Evolutionary conservation across 2,797 vertebrate genomes (phyloP).

Genomic region (Sebastes itinus): DNA sequence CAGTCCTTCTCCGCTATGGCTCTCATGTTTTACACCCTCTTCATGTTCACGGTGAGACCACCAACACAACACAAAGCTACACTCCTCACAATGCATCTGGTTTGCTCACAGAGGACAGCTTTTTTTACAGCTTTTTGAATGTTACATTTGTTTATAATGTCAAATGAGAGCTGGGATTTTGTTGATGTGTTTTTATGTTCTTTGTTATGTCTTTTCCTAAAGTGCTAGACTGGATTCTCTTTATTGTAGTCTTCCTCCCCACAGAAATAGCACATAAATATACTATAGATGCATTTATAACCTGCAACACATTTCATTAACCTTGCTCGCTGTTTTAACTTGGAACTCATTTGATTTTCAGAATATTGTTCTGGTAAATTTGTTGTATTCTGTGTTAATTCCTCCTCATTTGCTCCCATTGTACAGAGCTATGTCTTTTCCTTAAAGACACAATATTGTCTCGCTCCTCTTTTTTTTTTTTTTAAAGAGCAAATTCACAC

Average conservation of each 20-base stretch:
- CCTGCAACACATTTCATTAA: background rate
- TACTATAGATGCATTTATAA: background rate
- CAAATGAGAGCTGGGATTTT: background rate
- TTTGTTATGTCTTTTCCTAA: background rate
- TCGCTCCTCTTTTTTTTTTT: slow-evolving; percentile 41
- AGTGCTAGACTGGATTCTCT: background rate
- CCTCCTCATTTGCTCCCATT: background rate
- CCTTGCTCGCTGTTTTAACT: background rate
- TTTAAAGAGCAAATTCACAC: slow-evolving; percentile 50
- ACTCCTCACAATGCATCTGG: background rate
- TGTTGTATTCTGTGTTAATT: slow-evolving; percentile 15
- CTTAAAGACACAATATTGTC: slow-evolving; percentile 7
- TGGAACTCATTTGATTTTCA: background rate
- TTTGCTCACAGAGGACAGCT: background rate
- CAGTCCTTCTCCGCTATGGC: slow-evolving; percentile 99
- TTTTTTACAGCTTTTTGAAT: background rate
- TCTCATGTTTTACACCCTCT: slow-evolving; percentile 94
- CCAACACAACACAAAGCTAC: background rate
- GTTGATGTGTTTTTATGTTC: background rate
- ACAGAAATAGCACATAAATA: background rate
- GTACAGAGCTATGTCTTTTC: background rate
- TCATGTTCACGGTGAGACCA: slow-evolving; percentile 95
- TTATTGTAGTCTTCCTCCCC: background rate
- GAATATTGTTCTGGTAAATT: background rate
- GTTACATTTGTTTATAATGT: background rate